Evolutionary conservation across 2,113 vertebrate species (phyloP), one percentile per base, ranked within the genome.

Genomic region (Epinephelus moara): DNA sequence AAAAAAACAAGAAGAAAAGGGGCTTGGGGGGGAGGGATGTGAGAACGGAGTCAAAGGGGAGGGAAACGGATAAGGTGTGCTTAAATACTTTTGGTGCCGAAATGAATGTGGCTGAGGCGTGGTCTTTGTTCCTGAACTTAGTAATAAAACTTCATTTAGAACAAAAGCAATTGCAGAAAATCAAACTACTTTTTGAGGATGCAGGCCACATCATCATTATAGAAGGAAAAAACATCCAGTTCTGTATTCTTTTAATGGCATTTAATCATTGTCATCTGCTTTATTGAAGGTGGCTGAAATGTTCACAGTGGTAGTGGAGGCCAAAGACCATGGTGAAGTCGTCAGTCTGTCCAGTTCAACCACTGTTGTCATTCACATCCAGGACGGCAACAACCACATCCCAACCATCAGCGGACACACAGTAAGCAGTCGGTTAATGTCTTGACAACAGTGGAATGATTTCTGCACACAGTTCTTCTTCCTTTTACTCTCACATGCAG

Each of bases 341-440:
- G 57, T 93, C 61, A 71, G 70, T 13, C 75, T 93, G 56, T 94
- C 92, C 49, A 93, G 91, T 77, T 90, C 87, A 33, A 84, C 91
- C 15, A 88, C 85, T 17, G 88, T 93, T 15, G 4, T 94, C 15
- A 53, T 94, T 56, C 21, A 84, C 4, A 64, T 94, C 27, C n/a
- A 70, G 61, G 88, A 91, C 0, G 82, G 75, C 7, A 93, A 94
- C 81, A 89, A 93, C 72, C 76, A 93, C 75, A 69, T 78, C 14
- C 92, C 92, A 4, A 47, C 25, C 50, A 74, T 94, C 78, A 88
- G 4, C 0, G 86, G 84, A 61, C 85, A 87, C 71, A 90, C 90
- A 12, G 93, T 93, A 80, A 40, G 80, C 33, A 47, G 15, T 13
- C 19, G 8, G 13, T 23, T 42, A 42, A 6, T 3, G 10, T 57